These are phyloP conservation scores for Drosophila pachea DNA, from an alignment of 1,140 invertebrate species.

Conservation along the genomic window DNA sequence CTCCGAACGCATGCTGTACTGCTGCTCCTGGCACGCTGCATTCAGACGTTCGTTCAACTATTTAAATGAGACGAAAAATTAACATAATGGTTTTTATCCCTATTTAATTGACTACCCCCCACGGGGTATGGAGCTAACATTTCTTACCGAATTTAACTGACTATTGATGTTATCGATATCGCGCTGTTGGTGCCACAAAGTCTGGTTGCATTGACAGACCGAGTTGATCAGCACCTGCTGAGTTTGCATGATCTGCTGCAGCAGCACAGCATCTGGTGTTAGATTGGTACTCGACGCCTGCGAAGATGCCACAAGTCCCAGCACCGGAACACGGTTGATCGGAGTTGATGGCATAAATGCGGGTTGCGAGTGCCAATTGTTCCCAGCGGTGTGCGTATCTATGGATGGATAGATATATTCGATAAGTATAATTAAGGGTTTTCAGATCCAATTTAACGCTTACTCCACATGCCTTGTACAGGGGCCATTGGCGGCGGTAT, in stretches of 20 bases:
- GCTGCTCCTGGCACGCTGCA: slow-evolving; percentile 49
- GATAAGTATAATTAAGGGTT: neutral
- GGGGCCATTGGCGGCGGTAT: slow-evolving; percentile 75
- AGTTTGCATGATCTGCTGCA: slow-evolving; percentile 81
- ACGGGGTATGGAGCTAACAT: too few relatives aligned
- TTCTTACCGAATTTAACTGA: slow-evolving; percentile 65
- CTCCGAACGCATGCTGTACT: slow-evolving; percentile 63
- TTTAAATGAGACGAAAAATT: neutral
- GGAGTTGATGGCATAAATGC: slow-evolving; percentile 34
- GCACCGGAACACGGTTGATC: slow-evolving; percentile 6
- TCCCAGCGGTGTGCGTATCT: slow-evolving; percentile 47
- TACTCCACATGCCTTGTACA: slow-evolving; percentile 68
- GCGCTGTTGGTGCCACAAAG: slow-evolving; percentile 82
- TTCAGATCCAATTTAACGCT: slow-evolving; percentile 7
- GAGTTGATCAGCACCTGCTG: slow-evolving; percentile 83
- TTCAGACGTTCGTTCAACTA: slow-evolving; percentile 73
- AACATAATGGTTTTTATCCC: too few relatives aligned
- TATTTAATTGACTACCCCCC: too few relatives aligned
- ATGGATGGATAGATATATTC: neutral
- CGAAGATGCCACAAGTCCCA: slow-evolving; percentile 40
- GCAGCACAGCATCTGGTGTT: slow-evolving; percentile 69
- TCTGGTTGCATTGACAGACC: slow-evolving; percentile 83
- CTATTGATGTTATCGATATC: slow-evolving; percentile 80
- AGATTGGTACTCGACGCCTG: slow-evolving; percentile 49
- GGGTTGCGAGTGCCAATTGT: slow-evolving; percentile 51